Evolutionary conservation across 2,888 invertebrate species (phyloP).

Genomic region (Dugesia japonica): DNA sequence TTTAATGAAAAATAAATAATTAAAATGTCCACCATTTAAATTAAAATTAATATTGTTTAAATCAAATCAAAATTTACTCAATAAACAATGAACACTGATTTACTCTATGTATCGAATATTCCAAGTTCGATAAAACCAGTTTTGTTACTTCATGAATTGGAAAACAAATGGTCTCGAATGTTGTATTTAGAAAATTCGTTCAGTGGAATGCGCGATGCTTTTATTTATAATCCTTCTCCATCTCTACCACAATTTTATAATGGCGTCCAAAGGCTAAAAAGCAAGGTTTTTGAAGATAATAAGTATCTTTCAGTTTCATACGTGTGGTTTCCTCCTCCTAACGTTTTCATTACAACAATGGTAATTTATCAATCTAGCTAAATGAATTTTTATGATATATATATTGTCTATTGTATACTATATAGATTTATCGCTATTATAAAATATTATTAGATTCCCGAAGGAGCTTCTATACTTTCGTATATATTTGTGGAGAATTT

Average conservation of each 20-base stretch:
- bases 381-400: not conserved
- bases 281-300: not conserved
- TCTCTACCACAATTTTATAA: not conserved
- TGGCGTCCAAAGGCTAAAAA: not conserved
- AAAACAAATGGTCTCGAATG: not conserved
- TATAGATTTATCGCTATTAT: not conserved
- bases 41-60: too few species aligned
- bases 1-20: too few species aligned
- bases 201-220: not conserved
- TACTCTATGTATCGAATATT: not conserved
- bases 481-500: slow-evolving; percentile 15
- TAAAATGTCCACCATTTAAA: too few species aligned
- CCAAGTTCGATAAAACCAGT: not conserved
- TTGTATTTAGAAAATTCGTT: not conserved
- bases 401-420: not conserved
- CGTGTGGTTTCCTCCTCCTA: slow-evolving; percentile 3
- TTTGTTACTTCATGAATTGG: not conserved
- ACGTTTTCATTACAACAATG: slow-evolving; percentile 5
- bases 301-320: not conserved
- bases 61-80: not conserved
- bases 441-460: not conserved
- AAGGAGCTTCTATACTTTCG: slow-evolving; percentile 8
- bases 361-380: not conserved
- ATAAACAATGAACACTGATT: slow-evolving; percentile 10
- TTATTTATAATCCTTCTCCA: not conserved